Evolutionary conservation across 1,140 invertebrate genomes (phyloP), one percentile per base, ranked within the genome.

Genomic region (Drosophila erecta): DNA sequence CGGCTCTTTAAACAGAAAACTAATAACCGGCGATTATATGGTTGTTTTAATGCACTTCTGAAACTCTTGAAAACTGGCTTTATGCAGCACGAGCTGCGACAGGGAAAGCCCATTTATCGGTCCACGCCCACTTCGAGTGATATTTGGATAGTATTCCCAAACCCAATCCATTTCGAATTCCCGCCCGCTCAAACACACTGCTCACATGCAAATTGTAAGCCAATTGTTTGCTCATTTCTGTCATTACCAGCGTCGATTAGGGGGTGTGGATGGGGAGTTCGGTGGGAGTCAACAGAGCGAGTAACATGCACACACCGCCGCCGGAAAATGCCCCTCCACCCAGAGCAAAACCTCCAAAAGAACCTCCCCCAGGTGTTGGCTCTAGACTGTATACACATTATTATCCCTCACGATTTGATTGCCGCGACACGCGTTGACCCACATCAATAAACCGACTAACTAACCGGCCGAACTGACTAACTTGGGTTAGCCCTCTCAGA

Each of bases 361-460:
- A 24, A 17, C 58, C 43, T 46, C 41, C 58, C 49, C 49, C 41
- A 69, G 66, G 66, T 70, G 64, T 70, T 57, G 33, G 64, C n/a
- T 24, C 64, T 69, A 33, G 66, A 40, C 41, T 70, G 47, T 47
- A 57, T 70, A 70, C 66, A 70, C 66, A 70, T 67, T 66, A 76
- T 76, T 67, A 76, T 76, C 61, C 72, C 72, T 76, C 47, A 67
- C 62, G 72, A 76, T 76, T 76, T 76, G 60, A 75, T 75, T 75
- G 73, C 54, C 51, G 61, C 62, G 54, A 75, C 73, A 76, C 72
- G 54, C 70, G 58, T 55, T 74, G 71, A 74, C 71, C 71, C 66
- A 69, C 66, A 70, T 74, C 70, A 73, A 72, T 72, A 61, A 49
- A 55, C 43, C 38, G 27, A 62, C 37, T 44, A 55, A n/a, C n/a